Conservation (phyloP, 1,140 invertebrate species). For the Drosophila lacteicornis region DNA sequence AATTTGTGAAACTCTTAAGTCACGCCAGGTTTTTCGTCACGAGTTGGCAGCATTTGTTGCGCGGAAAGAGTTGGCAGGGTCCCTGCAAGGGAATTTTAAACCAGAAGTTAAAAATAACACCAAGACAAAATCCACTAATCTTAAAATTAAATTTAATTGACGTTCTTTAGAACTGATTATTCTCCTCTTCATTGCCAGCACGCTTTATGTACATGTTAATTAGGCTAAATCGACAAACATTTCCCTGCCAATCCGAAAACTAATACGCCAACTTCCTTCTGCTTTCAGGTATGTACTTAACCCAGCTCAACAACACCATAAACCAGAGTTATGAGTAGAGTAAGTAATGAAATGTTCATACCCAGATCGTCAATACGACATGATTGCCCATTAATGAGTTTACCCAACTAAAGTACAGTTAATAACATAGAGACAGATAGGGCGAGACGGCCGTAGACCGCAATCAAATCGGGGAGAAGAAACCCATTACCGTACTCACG, state of each 20-base stretch:
- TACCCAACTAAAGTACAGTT: conserved; percentile 29
- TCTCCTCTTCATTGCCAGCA: not conserved
- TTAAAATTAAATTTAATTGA: not conserved
- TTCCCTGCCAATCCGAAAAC: conserved; percentile 15
- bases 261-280: conserved; percentile 35
- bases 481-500: conserved; percentile 41
- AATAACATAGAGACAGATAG: conserved; percentile 21
- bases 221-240: conserved; percentile 8
- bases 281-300: conserved; percentile 61
- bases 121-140: not conserved
- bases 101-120: not conserved
- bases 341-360: conserved; percentile 51
- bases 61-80: no score
- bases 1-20: conserved; percentile 13
- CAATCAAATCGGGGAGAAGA: conserved; percentile 42
- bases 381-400: conserved; percentile 37
- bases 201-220: conserved; percentile 5
- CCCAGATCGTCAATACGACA: conserved; percentile 42
- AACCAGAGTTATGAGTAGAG: conserved; percentile 30
- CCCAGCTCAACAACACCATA: conserved; percentile 5
- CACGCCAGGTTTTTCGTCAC: not conserved
- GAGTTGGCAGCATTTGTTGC: no score
- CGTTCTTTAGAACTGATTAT: not conserved
- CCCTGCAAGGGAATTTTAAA: no score
- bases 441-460: conserved; percentile 12